These are phyloP conservation scores for Alloplasta piceator DNA, from an alignment of 2,888 invertebrate species.

Conservation along the genomic window DNA sequence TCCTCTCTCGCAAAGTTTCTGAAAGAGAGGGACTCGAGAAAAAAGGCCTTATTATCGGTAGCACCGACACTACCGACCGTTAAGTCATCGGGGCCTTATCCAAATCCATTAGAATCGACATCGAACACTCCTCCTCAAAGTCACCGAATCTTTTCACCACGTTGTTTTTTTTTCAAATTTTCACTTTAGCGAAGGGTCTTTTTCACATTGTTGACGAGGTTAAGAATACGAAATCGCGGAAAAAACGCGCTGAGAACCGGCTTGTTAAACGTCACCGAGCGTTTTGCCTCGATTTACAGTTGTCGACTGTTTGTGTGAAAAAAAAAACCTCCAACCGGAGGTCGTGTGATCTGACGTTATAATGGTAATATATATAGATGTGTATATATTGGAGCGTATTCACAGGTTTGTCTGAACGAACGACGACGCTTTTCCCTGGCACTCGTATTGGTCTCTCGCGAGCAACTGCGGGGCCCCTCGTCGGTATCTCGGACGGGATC, in stretches of 20 bases:
- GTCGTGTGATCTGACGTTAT: constrained; percentile 51
- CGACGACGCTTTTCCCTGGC: constrained; percentile 44
- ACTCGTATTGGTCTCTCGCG: constrained; percentile 75
- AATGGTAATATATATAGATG: constrained; percentile 11
- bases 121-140: constrained; percentile 23
- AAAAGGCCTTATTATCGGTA: constrained; percentile 42
- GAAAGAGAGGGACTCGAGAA: neutral
- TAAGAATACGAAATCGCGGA: constrained; percentile 17
- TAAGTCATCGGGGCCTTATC: constrained; percentile 53
- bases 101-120: constrained; percentile 49
- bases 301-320: constrained; percentile 50
- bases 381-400: constrained; percentile 11
- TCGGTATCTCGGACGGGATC: constrained; percentile 76
- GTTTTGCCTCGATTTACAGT: constrained; percentile 66
- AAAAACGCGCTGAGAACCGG: no score
- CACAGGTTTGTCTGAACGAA: constrained; percentile 37
- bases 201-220: constrained; percentile 6
- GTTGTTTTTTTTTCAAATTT: neutral
- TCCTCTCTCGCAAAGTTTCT: constrained; percentile 24
- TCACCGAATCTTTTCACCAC: neutral
- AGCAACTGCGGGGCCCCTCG: constrained; percentile 78
- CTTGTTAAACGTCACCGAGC: constrained; percentile 49
- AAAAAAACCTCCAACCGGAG: constrained; percentile 58
- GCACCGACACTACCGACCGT: constrained; percentile 56
- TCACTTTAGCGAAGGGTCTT: constrained; percentile 42